These are phyloP conservation scores for Holothuria glaberrima DNA, from an alignment of 35 echinoderm and acorn worm species.

Conservation along the genomic window DNA sequence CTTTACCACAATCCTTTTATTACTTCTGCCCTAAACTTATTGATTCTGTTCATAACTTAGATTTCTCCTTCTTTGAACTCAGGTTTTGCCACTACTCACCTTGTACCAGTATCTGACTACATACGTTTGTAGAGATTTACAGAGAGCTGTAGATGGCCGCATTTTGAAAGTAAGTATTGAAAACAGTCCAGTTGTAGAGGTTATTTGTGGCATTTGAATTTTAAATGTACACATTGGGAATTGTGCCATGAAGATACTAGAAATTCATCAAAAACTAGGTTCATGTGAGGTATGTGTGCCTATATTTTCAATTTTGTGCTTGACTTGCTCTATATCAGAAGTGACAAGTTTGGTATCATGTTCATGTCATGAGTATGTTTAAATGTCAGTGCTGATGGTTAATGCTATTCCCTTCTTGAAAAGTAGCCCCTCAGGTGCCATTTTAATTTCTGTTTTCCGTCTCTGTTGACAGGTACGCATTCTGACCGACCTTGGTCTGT, in stretches of 20 bases:
- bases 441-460: background rate
- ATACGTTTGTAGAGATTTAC: constrained; percentile 91
- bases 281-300: no score
- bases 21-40: no score
- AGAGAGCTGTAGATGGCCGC: constrained; percentile 92
- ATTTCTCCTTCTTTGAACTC: background rate
- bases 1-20: no score
- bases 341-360: no score
- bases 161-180: constrained; percentile 82
- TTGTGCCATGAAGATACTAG: no score
- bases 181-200: no score
- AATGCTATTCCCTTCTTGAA: background rate
- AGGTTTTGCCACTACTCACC: constrained; percentile 92
- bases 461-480: constrained; percentile 71
- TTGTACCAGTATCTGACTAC: constrained; percentile 96
- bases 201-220: no score
- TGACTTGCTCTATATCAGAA: no score
- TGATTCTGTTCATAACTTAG: no score
- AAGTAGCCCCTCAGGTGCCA: background rate
- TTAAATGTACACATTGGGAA: no score
- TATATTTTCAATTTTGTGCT: no score
- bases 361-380: background rate
- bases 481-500: constrained; percentile 91
- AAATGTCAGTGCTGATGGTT: background rate
- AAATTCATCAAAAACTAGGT: no score